Evolutionary conservation across 2,113 vertebrate species (phyloP), one percentile per base, ranked within the genome.

Genomic region (Semnornis frantzii): DNA sequence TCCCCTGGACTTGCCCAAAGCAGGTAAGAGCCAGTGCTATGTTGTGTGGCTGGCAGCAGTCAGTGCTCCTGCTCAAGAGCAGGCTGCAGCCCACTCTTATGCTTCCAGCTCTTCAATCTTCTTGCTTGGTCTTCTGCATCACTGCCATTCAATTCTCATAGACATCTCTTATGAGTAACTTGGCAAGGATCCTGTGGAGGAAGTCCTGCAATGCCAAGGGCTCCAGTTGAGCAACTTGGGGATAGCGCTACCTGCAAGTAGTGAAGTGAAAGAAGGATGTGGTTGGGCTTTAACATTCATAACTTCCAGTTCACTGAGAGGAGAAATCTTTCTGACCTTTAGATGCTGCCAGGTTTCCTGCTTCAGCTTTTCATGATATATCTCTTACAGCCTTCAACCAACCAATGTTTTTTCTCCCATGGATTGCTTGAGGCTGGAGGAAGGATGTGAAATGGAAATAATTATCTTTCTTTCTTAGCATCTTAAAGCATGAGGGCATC

Each of bases 401-500:
- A 37, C 68, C 42, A 44, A 19, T 6, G 2, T 76, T 28, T 65
- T 12, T 16, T 86, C 34, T 80, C 10, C n/a, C 44, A 31, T 21
- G 21, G 25, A 87, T 11, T 25, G 23, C 23, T 54, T 85, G 75
- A 76, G 71, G 64, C 58, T 68, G 59, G 55, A 94, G 30, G 39
- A 89, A 34, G 28, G 31, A 63, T 92, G 27, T 64, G 13, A 89
- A 81, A n/a, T 94, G 57, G 69, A 90, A 94, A 77, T n/a, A 86
- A 24, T 89, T 89, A 84, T 57, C 33, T 28, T 82, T 62, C 31
- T 52, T 77, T 88, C 62, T 68, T 94, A 52, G 37, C 59, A 60
- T 57, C 62, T 74, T 78, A 52, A 84, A 84, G 37, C 14, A 52
- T 55, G 42, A 85, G 59, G 15, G 42, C 14, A 60, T 82, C 25